Conservation (phyloP, 2,797 vertebrate species). For the Lutra lutra region DNA sequence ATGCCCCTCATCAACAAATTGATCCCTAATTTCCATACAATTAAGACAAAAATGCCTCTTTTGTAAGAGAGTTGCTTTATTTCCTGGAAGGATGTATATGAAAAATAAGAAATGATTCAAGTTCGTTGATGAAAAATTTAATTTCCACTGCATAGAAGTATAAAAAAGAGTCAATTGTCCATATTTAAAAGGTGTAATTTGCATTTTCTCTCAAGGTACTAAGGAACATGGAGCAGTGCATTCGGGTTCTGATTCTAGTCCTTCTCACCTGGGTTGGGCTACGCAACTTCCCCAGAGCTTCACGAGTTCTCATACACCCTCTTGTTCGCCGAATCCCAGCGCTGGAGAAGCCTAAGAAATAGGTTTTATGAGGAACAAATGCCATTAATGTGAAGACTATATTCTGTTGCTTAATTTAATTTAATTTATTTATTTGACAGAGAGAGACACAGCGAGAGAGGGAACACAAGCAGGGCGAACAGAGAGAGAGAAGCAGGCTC, state of each 20-base stretch:
- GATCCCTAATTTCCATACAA: slow-evolving; percentile 77
- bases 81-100: slow-evolving; percentile 39
- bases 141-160: not conserved
- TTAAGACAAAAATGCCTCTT: slow-evolving; percentile 71
- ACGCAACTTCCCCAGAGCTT: accelerated
- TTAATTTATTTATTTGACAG: too few relatives aligned
- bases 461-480: too few relatives aligned
- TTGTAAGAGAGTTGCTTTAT: slow-evolving; percentile 59
- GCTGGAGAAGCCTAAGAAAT: not conserved
- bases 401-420: not conserved
- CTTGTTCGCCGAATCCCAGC: not conserved
- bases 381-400: not conserved
- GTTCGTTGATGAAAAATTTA: not conserved
- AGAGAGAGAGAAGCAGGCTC: too few relatives aligned
- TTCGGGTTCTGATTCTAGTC: not conserved
- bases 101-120: not conserved
- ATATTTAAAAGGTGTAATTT: not conserved
- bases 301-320: not conserved
- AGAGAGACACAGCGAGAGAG: too few relatives aligned
- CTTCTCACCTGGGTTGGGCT: accelerated
- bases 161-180: not conserved
- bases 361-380: not conserved
- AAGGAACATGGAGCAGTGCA: not conserved
- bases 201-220: not conserved
- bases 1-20: slow-evolving; percentile 76